phyloP scores from a whole-genome alignment of 1,140 invertebrate genomes.

The Leptinotarsa undecemlineata region DNA sequence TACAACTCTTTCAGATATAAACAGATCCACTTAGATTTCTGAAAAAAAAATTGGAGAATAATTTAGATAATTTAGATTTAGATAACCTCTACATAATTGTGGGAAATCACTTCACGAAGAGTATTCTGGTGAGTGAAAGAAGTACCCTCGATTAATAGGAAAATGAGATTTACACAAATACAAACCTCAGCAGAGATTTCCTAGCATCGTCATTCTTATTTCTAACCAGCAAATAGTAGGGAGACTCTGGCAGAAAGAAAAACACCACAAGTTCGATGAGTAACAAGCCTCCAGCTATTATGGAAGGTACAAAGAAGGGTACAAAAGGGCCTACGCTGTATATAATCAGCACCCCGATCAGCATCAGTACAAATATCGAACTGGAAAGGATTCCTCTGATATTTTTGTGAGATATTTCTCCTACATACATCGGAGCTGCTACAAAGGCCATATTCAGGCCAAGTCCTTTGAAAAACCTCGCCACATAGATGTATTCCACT shows the following conservation, averaged over 20 bases:
- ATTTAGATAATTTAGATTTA: no score
- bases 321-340: slow-evolving; percentile 42
- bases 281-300: slow-evolving; percentile 33
- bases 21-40: no score
- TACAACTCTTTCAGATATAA: no score
- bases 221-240: slow-evolving; percentile 32
- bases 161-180: background rate
- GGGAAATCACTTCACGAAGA: no score
- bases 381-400: slow-evolving; percentile 40
- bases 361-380: slow-evolving; percentile 40
- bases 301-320: slow-evolving; percentile 27
- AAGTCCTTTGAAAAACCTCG: slow-evolving; percentile 38
- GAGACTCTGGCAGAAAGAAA: slow-evolving; percentile 30
- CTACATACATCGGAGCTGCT: slow-evolving; percentile 30
- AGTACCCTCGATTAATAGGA: no score
- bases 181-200: slow-evolving; percentile 56
- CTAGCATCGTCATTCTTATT: slow-evolving; percentile 56
- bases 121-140: no score
- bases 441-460: slow-evolving; percentile 36
- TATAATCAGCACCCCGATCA: slow-evolving; percentile 40
- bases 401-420: slow-evolving; percentile 40
- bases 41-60: no score
- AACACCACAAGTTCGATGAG: slow-evolving; percentile 35
- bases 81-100: no score
- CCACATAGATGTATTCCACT: slow-evolving; percentile 25